Evolutionary conservation across 2,888 invertebrate genomes (phyloP).

Genomic region (Epirrita christyi): DNA sequence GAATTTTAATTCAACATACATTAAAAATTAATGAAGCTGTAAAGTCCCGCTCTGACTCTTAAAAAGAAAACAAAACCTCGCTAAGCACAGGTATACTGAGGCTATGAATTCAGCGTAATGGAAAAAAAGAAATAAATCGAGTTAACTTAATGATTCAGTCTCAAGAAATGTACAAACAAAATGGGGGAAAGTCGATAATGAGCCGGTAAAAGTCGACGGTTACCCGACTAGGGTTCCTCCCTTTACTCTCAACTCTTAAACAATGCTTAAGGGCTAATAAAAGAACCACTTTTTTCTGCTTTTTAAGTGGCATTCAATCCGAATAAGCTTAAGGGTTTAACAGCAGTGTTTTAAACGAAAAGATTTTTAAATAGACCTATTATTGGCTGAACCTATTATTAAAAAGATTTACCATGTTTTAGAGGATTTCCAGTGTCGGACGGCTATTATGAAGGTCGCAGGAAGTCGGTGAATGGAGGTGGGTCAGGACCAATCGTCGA

Average conservation of each 20-base stretch:
- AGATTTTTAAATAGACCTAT: too few relatives aligned
- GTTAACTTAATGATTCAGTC: constrained; percentile 55
- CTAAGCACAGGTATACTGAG: constrained; percentile 20
- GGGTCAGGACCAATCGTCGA: too few relatives aligned
- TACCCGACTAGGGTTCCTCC: constrained; percentile 61
- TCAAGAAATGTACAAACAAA: constrained; percentile 64
- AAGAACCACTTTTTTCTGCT: constrained; percentile 72
- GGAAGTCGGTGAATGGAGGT: too few relatives aligned
- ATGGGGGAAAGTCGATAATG: constrained; percentile 73
- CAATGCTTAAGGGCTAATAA: constrained; percentile 79
- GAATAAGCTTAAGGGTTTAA: constrained; percentile 45
- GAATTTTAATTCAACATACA: too few relatives aligned
- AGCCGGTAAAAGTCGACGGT: constrained; percentile 69
- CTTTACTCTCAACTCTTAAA: constrained; percentile 73
- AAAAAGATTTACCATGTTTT: too few relatives aligned
- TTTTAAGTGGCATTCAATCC: constrained; percentile 53
- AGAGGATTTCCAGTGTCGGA: too few relatives aligned
- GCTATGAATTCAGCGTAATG: constrained; percentile 33
- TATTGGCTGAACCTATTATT: too few relatives aligned
- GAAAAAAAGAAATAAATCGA: constrained; percentile 51
- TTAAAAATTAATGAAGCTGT: neutral
- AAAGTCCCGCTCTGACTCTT: constrained; percentile 5
- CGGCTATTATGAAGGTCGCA: too few relatives aligned
- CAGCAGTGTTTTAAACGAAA: constrained; percentile 32
- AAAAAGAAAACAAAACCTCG: constrained; percentile 14